Conservation (phyloP, 2,113 vertebrate genomes). For the Hippolais icterina region DNA sequence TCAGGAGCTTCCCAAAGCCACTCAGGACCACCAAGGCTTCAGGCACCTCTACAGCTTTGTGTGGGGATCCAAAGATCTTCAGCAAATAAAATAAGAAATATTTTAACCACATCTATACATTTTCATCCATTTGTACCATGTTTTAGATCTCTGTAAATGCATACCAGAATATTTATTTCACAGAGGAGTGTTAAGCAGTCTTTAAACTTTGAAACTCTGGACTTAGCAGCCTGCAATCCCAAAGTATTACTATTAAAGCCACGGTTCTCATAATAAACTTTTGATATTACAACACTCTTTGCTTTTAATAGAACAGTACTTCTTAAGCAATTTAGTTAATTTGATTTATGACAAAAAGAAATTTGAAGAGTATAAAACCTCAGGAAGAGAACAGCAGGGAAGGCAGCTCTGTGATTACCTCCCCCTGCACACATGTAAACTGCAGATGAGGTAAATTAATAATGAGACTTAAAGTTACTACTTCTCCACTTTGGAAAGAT, state of each 20-base stretch:
- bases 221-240: neutral
- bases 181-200: neutral
- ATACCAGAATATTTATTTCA: neutral
- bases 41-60: neutral
- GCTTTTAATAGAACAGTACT: conserved; percentile 38
- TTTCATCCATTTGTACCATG: neutral
- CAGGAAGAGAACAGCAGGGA: conserved; percentile 49
- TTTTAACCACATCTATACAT: neutral
- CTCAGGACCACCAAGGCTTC: neutral
- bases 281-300: neutral
- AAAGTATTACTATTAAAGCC: neutral
- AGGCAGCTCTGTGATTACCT: conserved; percentile 41
- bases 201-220: neutral
- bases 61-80: neutral
- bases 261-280: neutral
- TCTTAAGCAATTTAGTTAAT: conserved; percentile 54
- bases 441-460: neutral
- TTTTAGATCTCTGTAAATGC: neutral
- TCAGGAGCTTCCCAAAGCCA: neutral
- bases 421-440: neutral
- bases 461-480: neutral
- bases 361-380: conserved; percentile 33
- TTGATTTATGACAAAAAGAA: conserved; percentile 32
- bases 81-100: neutral
- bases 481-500: neutral